Evolutionary conservation across 2,888 invertebrate genomes (phyloP).

Genomic region (Caenorhabditis sinica): DNA sequence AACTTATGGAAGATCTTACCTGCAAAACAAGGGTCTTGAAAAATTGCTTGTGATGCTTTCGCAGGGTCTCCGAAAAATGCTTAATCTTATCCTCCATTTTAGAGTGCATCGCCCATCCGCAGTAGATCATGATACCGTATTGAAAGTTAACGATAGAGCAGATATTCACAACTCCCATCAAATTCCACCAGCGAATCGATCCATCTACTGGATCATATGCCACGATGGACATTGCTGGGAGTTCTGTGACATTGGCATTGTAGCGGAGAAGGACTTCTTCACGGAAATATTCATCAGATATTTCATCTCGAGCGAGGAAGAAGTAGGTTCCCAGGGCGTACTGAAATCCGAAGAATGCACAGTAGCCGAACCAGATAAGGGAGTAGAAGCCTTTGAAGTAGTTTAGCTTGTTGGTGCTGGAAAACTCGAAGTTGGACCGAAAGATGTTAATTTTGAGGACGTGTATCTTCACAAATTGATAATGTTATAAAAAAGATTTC

Average conservation of each 20-base stretch:
- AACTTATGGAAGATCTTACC: background rate
- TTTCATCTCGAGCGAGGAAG: background rate
- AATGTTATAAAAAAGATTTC: too few species aligned
- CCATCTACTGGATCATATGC: slow-evolving; percentile 5
- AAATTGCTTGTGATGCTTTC: slow-evolving; percentile 20
- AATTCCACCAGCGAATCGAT: slow-evolving; percentile 13
- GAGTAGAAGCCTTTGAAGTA: background rate
- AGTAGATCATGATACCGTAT: slow-evolving; percentile 25
- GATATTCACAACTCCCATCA: background rate
- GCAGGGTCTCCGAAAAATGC: background rate
- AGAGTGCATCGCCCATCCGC: slow-evolving; percentile 18
- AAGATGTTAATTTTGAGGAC: too few species aligned
- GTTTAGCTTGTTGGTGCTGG: background rate
- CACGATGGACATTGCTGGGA: slow-evolving; percentile 5
- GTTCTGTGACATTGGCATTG: background rate
- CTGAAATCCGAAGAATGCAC: slow-evolving; percentile 10
- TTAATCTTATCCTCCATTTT: slow-evolving; percentile 22
- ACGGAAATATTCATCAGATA: background rate
- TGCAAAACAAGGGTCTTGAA: slow-evolving; percentile 28
- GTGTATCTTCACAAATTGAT: too few species aligned
- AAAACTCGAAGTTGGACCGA: background rate
- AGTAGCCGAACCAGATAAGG: background rate
- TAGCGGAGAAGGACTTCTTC: background rate
- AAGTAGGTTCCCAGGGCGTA: background rate
- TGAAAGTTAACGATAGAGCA: background rate